Evolutionary conservation across 2,113 vertebrate species (phyloP), one percentile per base, ranked within the genome.

Genomic region (Propithecus coquereli): DNA sequence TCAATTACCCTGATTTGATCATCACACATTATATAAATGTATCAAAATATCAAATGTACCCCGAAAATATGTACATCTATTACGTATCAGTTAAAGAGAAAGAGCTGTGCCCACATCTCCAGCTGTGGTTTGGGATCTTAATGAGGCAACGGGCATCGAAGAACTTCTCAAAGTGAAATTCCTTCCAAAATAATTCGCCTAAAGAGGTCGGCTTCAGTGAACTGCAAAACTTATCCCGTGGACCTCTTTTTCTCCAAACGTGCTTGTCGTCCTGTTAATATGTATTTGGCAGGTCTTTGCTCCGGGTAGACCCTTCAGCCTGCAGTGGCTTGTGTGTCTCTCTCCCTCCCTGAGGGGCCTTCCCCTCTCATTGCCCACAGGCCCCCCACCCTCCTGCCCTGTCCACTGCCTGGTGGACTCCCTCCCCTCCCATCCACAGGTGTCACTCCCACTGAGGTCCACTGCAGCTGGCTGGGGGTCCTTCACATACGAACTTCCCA

Each of bases 301-400:
- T 57, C 20, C 4, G 27, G 81, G 8, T 5, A 47, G 52, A 84
- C 52, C 18, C 40, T 89, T 66, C 45, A 52, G n/a, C 37, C 34
- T 45, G 37, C 12, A 25, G 34, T 0, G 1, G n/a, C 18, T 34
- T 20, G 25, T 3, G 2, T 23, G 6, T 66, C 50, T 32, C 30
- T n/a, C 27, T 27, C 12, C 37, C 80, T 30, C 40, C 81, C 45
- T 30, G 5, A 7, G 20, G 2, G 14, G 54, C 52, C 66, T 81
- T 73, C 27, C 45, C 45, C 37, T 43, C 59, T 37, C 23, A 12
- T 2, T 17, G 8, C 18, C 12, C 2, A 4, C 79, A 23, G 8
- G 30, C 13, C 27, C 57, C 40, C 50, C 43, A 6, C 23, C 34
- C 11, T 13, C 30, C 27, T 8, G n/a, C 45, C 43, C 37, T 68